Evolutionary conservation across 2,888 invertebrate genomes (phyloP), one percentile per base, ranked within the genome.

Genomic region (Sialis fuliginosa): DNA sequence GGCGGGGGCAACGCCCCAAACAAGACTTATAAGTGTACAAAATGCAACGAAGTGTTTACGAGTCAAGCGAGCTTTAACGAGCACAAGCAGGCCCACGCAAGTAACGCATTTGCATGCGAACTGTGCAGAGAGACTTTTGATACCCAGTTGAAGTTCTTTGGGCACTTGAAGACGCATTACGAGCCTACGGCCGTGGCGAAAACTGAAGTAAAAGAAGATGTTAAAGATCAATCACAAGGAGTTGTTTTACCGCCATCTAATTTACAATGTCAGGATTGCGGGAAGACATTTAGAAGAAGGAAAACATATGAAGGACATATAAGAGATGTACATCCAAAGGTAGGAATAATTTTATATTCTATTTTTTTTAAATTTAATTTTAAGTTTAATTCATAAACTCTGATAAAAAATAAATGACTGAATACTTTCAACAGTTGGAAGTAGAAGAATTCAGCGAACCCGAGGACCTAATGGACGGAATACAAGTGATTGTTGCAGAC

Each of bases 391-490:
- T 22, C 4, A 2, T 22, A 2, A 22, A 22, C 22, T 22, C 22
- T 22, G 22, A 2, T 22, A 22, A 22, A 22, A 22, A 22, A 22
- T 22, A 22, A 22, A 22, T 22, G 22, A 22, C 4, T 22, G 22
- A 59, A 33, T 52, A 39, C 43, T 50, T 58, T 6, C 62, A 70
- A 60, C 53, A 70, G 51, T 71, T 74, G 42, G 75, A 73, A 50
- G 74, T 80, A 57, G 77, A 77, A 51, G 88, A 88, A 62, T 88
- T 88, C 61, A 86, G 85, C 53, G 88, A 87, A 56, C 80, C 86
- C 0, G 88, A 88, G 61, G 88, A 88, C 63, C 73, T 88, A 62
- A 81, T 88, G 76, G 87, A 82, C 57, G 87, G 87, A 42, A 86
- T 88, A 55, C 74, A 84, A 54, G 81, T 22, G 22, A 22, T 81